A percentile compares a stretch with the other conserved stretches of the same genome.
These are phyloP conservation scores for Gryllus longicercus DNA, from an alignment of 2,888 invertebrate species.

Conservation along the genomic window DNA sequence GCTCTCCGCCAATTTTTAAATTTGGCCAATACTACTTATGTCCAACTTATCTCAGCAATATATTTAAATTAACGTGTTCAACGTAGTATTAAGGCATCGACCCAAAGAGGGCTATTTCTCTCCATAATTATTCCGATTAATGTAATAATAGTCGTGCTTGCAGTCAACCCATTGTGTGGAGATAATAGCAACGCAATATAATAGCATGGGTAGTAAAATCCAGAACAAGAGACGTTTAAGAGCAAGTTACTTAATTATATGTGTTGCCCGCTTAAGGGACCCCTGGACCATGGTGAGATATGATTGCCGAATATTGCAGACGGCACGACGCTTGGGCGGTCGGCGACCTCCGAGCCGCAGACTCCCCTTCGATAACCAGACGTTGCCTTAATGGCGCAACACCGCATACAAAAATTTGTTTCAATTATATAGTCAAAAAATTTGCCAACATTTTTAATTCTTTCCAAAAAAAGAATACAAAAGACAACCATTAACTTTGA, in stretches of 20 bases:
- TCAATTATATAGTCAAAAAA: no score
- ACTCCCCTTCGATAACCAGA: no score
- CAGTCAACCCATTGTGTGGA: neutral
- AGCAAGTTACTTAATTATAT: neutral
- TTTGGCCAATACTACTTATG: no score
- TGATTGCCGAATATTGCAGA: slow-evolving; percentile 5
- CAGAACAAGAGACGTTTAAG: neutral
- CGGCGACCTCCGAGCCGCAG: no score
- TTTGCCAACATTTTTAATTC: no score
- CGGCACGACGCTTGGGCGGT: no score
- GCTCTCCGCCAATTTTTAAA: no score
- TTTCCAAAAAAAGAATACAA: no score
- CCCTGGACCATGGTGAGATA: neutral
- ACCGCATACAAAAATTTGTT: no score
- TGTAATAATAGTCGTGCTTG: neutral
- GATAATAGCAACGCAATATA: neutral
- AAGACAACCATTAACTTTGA: no score
- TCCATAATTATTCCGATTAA: neutral
- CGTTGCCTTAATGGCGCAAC: no score
- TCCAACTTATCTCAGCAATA: neutral
- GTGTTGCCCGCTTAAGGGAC: no score
- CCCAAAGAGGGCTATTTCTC: neutral
- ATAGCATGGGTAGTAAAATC: neutral
- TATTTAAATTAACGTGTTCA: neutral
- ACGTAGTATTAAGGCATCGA: neutral